Evolutionary conservation across 2,113 vertebrate species (phyloP).

Genomic region (Psammodynastes pulverulentus): DNA sequence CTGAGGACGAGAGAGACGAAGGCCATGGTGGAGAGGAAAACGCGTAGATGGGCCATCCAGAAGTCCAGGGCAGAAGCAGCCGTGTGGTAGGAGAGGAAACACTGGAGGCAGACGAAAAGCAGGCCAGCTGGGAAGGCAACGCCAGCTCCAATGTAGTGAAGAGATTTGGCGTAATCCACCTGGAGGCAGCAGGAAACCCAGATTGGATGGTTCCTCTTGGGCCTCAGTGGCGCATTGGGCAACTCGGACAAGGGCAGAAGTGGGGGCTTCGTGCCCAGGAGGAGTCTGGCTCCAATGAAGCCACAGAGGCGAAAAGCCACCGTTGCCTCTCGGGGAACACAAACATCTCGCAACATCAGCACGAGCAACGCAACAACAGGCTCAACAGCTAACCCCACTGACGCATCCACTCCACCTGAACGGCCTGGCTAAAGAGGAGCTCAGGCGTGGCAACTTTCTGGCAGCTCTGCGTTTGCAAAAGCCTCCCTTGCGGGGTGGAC

Average conservation of each 20-base stretch:
- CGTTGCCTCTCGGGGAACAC: not conserved
- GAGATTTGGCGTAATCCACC: slow-evolving; percentile 88
- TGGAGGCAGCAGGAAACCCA: slow-evolving; percentile 39
- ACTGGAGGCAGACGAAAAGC: slow-evolving; percentile 87
- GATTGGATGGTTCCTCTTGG: not conserved
- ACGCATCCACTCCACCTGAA: not conserved
- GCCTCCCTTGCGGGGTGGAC: not conserved
- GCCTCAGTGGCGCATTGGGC: not conserved
- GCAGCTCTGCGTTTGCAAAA: not conserved
- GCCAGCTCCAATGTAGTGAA: slow-evolving; percentile 86
- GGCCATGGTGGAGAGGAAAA: slow-evolving; percentile 77
- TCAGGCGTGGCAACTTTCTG: not conserved
- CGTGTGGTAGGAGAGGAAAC: slow-evolving; percentile 83
- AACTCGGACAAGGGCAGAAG: not conserved
- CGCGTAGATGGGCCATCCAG: slow-evolving; percentile 84
- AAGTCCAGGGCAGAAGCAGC: slow-evolving; percentile 81
- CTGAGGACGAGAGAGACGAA: slow-evolving; percentile 84
- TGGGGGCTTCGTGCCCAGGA: not conserved
- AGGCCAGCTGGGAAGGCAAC: slow-evolving; percentile 85
- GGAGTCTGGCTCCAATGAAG: not conserved
- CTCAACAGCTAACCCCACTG: not conserved
- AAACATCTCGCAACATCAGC: not conserved
- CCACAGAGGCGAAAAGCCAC: not conserved
- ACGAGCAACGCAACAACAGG: not conserved
- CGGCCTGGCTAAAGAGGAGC: not conserved